Evolutionary conservation across 2,888 invertebrate species (phyloP).

Genomic region (Lutraria lutraria): DNA sequence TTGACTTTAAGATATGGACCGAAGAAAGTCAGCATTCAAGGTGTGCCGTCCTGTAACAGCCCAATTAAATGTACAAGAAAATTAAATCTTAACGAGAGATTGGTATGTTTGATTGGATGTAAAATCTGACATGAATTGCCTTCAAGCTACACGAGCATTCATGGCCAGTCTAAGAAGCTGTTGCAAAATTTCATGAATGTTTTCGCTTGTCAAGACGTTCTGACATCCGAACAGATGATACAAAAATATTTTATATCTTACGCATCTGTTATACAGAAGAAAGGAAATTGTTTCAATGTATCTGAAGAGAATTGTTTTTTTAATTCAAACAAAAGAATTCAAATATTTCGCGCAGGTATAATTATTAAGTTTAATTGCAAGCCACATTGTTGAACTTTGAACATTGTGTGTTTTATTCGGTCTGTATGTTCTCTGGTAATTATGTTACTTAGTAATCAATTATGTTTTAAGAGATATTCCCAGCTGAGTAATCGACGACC

Average conservation of each 20-base stretch:
- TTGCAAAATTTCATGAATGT: neutral
- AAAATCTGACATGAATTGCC: neutral
- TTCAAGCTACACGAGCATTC: neutral
- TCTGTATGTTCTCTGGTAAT: no score
- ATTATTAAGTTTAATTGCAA: no score
- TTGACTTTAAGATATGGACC: no score
- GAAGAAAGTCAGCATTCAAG: neutral
- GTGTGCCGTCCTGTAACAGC: neutral
- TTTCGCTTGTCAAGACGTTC: neutral
- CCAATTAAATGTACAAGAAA: neutral
- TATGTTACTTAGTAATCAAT: no score
- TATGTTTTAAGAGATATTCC: no score
- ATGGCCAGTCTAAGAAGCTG: slow-evolving; percentile 5
- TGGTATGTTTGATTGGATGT: neutral
- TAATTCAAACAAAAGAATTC: neutral
- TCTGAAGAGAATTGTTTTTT: neutral
- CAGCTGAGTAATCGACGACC: neutral
- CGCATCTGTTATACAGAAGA: neutral
- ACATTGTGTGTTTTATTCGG: no score
- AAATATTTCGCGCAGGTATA: no score
- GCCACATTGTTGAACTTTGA: no score
- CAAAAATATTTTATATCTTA: neutral
- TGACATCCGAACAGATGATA: neutral
- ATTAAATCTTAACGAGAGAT: neutral
- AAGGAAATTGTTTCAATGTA: neutral